A percentile compares a stretch with the other conserved stretches of the same genome.
These are phyloP conservation scores for Dascillus cervinus DNA, from an alignment of 2,888 invertebrate species.

Conservation along the genomic window DNA sequence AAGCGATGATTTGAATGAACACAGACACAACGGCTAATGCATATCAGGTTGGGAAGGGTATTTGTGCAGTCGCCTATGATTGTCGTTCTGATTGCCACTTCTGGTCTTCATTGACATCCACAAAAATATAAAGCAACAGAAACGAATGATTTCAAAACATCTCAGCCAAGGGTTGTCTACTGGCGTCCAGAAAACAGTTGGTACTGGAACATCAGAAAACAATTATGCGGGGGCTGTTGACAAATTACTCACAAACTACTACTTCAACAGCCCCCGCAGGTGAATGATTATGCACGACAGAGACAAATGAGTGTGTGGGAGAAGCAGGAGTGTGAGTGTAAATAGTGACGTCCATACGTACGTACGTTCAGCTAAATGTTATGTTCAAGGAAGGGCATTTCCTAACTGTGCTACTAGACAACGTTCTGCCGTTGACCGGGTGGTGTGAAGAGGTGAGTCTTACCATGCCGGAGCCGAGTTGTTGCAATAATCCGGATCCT, in stretches of 20 bases:
- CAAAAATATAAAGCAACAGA: too few species aligned
- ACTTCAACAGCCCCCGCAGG: conserved; percentile 38
- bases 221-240: conserved; percentile 33
- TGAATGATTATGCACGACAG: conserved; percentile 37
- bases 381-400: conserved; percentile 73
- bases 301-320: conserved; percentile 32
- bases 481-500: conserved; percentile 63
- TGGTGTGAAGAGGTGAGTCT: conserved; percentile 62
- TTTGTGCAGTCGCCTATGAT: conserved; percentile 35
- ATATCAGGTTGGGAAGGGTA: conserved; percentile 23
- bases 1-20: conserved; percentile 27
- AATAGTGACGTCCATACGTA: conserved; percentile 30
- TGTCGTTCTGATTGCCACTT: conserved; percentile 38
- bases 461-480: conserved; percentile 91
- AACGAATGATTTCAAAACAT: too few species aligned
- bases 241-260: conserved; percentile 8
- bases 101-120: conserved; percentile 28
- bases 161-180: conserved; percentile 36
- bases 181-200: conserved; percentile 43
- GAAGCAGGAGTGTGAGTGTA: conserved; percentile 33
- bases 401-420: conserved; percentile 55
- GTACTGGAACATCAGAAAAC: conserved; percentile 43
- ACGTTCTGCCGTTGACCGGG: conserved; percentile 46
- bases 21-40: conserved; percentile 26
- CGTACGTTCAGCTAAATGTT: conserved; percentile 53